phyloP scores from a whole-genome alignment of 2,888 invertebrate genomes.

The Temnothorax unifasciatus region DNA sequence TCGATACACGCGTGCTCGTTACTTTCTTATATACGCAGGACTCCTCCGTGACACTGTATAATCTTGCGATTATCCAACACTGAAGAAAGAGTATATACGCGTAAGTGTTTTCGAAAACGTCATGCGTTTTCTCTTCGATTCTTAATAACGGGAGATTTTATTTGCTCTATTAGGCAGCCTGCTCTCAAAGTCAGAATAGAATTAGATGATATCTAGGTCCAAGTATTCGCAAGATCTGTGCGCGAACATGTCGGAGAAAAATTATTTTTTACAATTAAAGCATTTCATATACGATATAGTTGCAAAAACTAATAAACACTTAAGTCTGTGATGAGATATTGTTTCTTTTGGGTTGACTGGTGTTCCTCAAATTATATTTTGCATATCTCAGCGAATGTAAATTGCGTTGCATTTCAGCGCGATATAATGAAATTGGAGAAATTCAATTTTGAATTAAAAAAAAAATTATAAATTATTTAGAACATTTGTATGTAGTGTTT shows the following conservation, averaged over 20 bases:
- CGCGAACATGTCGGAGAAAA: background rate
- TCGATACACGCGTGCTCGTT: conserved; percentile 51
- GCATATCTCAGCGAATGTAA: background rate
- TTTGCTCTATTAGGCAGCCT: conserved; percentile 22
- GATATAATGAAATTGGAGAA: background rate
- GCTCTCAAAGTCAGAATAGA: conserved; percentile 21
- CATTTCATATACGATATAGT: background rate
- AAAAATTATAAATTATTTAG: background rate
- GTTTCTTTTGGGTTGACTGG: background rate
- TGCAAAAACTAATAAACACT: background rate
- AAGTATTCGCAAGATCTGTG: background rate
- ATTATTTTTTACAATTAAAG: background rate
- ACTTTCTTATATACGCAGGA: conserved; percentile 55
- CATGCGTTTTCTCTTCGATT: conserved; percentile 39
- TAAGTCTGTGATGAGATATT: background rate
- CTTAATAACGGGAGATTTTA: conserved; percentile 57
- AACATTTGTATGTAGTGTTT: background rate
- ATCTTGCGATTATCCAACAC: conserved; percentile 73
- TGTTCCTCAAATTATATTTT: background rate
- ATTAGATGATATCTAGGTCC: background rate
- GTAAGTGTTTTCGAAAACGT: conserved; percentile 69
- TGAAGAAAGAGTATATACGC: conserved; percentile 57
- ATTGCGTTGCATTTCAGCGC: background rate
- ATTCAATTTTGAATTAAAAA: background rate
- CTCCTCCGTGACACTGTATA: conserved; percentile 20